Base-by-base conservation (phyloP, 2,797 vertebrate genomes). In the Eulemur coronatus region DNA sequence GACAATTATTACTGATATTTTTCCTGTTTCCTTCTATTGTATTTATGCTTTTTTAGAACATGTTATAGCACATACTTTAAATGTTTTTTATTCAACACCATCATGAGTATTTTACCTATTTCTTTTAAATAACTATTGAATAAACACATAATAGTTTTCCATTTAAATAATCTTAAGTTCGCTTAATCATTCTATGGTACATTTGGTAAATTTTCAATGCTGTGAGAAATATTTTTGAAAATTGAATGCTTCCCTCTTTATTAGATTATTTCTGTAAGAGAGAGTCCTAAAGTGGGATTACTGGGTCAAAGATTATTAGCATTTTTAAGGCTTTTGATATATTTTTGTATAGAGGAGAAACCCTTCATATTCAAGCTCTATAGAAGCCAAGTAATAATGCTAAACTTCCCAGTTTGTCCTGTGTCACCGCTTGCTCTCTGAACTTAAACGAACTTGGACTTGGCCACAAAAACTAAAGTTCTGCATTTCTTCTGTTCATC, bases 191-290 rank as follows among this genome's bases (percentile, higher is more conserved):
- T 92, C 65, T 80, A 7, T 72, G 80, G 28, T 59, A 70, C 15
- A 43, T 55, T 86, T 80, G 65, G 46, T 72, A 81, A 52, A 73
- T 87, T 88, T 80, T 95, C 28, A 69, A 46, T n/a, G 17, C 13
- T 85, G 17, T 61, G n/a, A 90, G 4, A 79, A 96, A 38, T 91
- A 48, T 18, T 95, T 94, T 93, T 46, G 33, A 61, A 95, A 94
- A 15, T 52, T 80, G 28, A 67, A 17, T 72, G 73, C 41, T 81
- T 61, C 26, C 17, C 1, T 69, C 4, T 26, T 82, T 46, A 70
- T 80, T 91, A 76, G 61, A 50, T 95, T 91, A 65, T 89, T 80
- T 81, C 14, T 86, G 14, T 70, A 48, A 91, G 61, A 65, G 59
- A 75, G 14, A 48, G n/a, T 91, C 65, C 65, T 84, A 38, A 89